Evolutionary conservation across 2,888 invertebrate species (phyloP).

Genomic region (Drosophila subsilvestris): DNA sequence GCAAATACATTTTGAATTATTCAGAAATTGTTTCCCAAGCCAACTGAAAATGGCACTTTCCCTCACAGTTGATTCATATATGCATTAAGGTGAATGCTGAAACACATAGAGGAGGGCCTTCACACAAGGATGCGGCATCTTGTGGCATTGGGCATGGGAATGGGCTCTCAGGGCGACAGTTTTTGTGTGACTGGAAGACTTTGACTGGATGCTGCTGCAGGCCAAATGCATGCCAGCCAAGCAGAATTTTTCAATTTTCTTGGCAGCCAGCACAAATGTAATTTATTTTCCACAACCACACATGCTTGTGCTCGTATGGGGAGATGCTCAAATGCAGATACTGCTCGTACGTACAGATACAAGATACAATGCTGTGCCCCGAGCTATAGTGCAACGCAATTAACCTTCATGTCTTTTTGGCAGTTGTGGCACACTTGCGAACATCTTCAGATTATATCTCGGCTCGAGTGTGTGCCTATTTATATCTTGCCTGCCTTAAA

Average conservation of each 20-base stretch:
- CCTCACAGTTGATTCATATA: constrained; percentile 9
- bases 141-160: too few species aligned
- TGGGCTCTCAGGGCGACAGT: constrained; percentile 12
- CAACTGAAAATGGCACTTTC: constrained; percentile 21
- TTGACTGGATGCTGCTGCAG: constrained; percentile 49
- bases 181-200: constrained; percentile 31
- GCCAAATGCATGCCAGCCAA: constrained; percentile 57
- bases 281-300: constrained; percentile 59
- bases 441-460: constrained; percentile 57
- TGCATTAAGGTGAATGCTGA: constrained; percentile 10
- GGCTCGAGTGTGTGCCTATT: constrained; percentile 22
- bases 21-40: constrained; percentile 20
- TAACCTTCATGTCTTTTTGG: constrained; percentile 78
- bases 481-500: constrained; percentile 21
- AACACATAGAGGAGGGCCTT: neutral
- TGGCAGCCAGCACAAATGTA: constrained; percentile 68
- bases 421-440: constrained; percentile 68
- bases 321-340: constrained; percentile 54
- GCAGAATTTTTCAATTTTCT: constrained; percentile 72
- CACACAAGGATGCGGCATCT: too few species aligned
- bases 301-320: constrained; percentile 1
- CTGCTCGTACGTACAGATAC: constrained; percentile 4
- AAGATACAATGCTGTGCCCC: constrained; percentile 28
- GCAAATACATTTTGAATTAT: constrained; percentile 28
- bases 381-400: constrained; percentile 64